Percentiles rank a stretch among this genome's conserved stretches.
Evolutionary conservation across 2,113 vertebrate species (phyloP).

Genomic region (Paramisgurnus dabryanus): DNA sequence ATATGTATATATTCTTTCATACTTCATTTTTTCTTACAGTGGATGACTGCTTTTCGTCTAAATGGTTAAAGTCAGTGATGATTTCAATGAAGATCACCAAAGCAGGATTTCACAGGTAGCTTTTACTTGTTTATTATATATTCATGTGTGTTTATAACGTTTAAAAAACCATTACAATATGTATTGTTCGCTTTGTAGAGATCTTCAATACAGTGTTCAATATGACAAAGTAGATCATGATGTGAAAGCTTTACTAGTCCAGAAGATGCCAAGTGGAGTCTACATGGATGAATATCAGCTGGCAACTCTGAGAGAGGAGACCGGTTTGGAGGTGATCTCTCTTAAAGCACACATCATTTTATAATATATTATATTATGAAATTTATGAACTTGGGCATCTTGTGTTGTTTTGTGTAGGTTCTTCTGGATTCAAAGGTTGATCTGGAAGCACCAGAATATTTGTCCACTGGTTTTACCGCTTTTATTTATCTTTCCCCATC

Average conservation of each 20-base stretch:
- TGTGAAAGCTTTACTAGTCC: conserved; percentile 74
- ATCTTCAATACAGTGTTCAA: conserved; percentile 77
- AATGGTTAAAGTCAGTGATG: conserved; percentile 57
- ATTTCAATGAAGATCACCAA: conserved; percentile 67
- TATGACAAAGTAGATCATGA: conserved; percentile 61
- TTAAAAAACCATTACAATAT: not conserved
- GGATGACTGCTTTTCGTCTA: conserved; percentile 50
- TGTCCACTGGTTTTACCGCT: conserved; percentile 69
- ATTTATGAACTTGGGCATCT: not conserved
- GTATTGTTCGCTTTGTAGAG: conserved; percentile 67
- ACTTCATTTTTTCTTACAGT: conserved; percentile 45
- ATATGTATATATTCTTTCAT: too few relatives aligned
- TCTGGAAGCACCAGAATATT: conserved; percentile 85
- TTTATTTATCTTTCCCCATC: conserved; percentile 73
- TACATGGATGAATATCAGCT: conserved; percentile 90
- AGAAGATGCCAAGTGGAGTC: conserved; percentile 78
- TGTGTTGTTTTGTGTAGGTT: not conserved
- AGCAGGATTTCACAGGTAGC: conserved; percentile 76
- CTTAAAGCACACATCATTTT: too few relatives aligned
- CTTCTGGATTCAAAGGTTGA: conserved; percentile 74
- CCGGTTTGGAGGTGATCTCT: conserved; percentile 78
- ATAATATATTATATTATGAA: not conserved
- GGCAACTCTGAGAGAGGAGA: conserved; percentile 74
- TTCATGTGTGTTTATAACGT: not conserved
- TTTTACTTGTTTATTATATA: not conserved